A percentile compares a stretch with the other conserved stretches of the same genome.
These are phyloP conservation scores for Odontothrips loti DNA, from an alignment of 2,888 invertebrate species.

Conservation along the genomic window DNA sequence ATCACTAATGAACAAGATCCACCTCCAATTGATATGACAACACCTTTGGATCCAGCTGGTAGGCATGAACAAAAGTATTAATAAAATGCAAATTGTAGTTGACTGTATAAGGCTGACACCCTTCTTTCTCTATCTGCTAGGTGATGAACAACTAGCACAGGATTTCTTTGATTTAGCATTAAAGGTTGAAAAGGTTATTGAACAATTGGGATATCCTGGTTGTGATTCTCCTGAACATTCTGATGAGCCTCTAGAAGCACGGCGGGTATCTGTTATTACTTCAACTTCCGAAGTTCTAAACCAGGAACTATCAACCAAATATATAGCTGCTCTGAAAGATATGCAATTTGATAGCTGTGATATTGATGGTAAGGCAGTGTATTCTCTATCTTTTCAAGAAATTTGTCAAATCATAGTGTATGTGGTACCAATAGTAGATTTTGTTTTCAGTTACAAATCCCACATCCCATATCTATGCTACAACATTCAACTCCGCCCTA, in stretches of 20 bases:
- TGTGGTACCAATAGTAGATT: neutral
- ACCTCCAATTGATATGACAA: conserved; percentile 19
- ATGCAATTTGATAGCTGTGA: conserved; percentile 37
- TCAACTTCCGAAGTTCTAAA: conserved; percentile 21
- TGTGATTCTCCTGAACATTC: conserved; percentile 28
- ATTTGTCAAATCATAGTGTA: neutral
- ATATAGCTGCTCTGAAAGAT: conserved; percentile 35
- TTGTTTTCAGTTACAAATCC: conserved; percentile 29
- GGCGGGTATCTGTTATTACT: neutral
- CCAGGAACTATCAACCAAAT: conserved; percentile 9
- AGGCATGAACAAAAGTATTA: conserved; percentile 11
- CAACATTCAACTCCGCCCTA: conserved; percentile 25
- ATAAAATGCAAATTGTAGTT: neutral
- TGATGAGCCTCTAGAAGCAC: conserved; percentile 3
- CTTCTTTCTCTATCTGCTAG: neutral
- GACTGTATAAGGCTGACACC: neutral
- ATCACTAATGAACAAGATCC: neutral
- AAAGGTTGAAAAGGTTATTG: neutral
- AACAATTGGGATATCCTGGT: conserved; percentile 6
- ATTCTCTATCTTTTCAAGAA: neutral
- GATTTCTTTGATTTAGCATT: conserved; percentile 18
- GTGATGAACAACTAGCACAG: conserved; percentile 19
- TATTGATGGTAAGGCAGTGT: conserved; percentile 36
- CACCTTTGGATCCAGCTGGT: neutral
- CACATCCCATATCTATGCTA: conserved; percentile 24